A percentile compares a stretch with the other conserved stretches of the same genome.
These are phyloP conservation scores for Atta colombica DNA, from an alignment of 1,140 invertebrate species.

Conservation along the genomic window DNA sequence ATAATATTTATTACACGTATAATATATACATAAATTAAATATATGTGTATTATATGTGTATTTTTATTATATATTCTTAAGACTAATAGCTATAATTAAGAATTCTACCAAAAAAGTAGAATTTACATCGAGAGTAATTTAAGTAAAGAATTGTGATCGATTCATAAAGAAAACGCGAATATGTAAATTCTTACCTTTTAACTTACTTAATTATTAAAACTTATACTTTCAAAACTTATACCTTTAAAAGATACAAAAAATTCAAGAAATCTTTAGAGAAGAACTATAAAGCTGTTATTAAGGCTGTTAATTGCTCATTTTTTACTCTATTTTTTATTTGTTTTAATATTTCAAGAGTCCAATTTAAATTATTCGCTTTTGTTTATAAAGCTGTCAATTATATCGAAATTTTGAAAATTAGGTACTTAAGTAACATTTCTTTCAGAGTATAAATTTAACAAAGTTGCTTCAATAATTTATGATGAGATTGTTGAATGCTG, in stretches of 20 bases:
- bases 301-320: no score
- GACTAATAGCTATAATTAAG: not conserved
- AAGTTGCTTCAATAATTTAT: conserved; percentile 35
- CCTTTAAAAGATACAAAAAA: not conserved
- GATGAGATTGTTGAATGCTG: conserved; percentile 16
- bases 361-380: no score
- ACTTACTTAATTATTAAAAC: not conserved
- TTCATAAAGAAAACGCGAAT: not conserved
- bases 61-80: not conserved
- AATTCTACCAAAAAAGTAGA: not conserved
- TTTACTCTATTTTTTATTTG: no score
- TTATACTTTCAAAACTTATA: not conserved
- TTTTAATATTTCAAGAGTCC: no score
- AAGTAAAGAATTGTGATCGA: not conserved
- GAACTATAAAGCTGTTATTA: not conserved
- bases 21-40: no score
- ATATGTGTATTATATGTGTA: no score
- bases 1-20: no score
- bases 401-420: not conserved
- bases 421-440: not conserved
- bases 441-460: not conserved
- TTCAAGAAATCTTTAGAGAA: not conserved
- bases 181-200: no score
- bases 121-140: not conserved
- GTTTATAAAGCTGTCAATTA: not conserved